These are phyloP conservation scores for Nomada fabriciana DNA, from an alignment of 2,888 invertebrate species.

Conservation along the genomic window DNA sequence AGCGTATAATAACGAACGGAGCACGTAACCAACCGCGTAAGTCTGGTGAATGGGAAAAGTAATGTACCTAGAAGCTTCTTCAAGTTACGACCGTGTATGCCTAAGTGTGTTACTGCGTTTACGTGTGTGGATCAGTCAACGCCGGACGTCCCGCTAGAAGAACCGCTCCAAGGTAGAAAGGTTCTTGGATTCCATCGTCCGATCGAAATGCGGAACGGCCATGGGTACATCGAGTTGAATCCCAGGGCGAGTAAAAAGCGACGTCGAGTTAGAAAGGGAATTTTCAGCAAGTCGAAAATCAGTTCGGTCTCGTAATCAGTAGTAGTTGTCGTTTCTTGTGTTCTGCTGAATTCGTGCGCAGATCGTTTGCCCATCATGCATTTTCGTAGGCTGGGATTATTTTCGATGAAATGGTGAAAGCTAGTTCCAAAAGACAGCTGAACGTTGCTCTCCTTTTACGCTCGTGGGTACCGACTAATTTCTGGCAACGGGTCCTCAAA, in stretches of 20 bases:
- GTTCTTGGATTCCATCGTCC: conserved; percentile 46
- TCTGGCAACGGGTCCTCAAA: too few relatives aligned
- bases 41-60: conserved; percentile 56
- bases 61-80: conserved; percentile 25
- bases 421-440: too few relatives aligned
- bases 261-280: conserved; percentile 51
- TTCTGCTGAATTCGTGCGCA: too few relatives aligned
- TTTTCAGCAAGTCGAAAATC: conserved; percentile 41
- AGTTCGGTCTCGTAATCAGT: background rate
- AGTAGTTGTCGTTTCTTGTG: background rate
- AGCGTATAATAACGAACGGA: conserved; percentile 37
- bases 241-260: conserved; percentile 37
- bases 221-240: conserved; percentile 58
- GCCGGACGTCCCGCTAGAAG: conserved; percentile 53
- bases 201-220: conserved; percentile 60
- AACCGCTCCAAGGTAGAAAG: conserved; percentile 59
- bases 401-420: too few relatives aligned
- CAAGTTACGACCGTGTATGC: too few relatives aligned
- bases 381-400: too few relatives aligned
- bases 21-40: conserved; percentile 58
- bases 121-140: conserved; percentile 38
- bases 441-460: too few relatives aligned
- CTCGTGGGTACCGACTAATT: too few relatives aligned
- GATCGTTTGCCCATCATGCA: background rate
- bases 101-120: background rate